These are phyloP conservation scores for Colius striatus DNA, from an alignment of 2,113 vertebrate genomes.

Conservation along the genomic window DNA sequence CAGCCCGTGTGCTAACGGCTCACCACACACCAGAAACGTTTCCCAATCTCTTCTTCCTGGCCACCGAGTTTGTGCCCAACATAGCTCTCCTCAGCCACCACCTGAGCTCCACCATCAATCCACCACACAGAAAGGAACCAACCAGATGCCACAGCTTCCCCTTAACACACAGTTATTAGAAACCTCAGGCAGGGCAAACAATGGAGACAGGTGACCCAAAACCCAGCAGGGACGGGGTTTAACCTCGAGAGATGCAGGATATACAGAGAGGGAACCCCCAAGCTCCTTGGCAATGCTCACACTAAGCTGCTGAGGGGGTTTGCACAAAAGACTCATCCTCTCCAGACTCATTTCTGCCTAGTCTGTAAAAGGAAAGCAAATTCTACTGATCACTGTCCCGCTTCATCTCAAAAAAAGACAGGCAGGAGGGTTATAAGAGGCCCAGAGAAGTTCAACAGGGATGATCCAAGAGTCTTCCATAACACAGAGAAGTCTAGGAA, in stretches of 20 bases:
- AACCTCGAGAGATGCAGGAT: neutral
- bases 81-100: too few relatives aligned
- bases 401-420: too few relatives aligned
- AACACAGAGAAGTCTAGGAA: too few relatives aligned
- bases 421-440: too few relatives aligned
- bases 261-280: neutral
- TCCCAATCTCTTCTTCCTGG: neutral
- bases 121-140: neutral
- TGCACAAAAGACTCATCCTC: neutral
- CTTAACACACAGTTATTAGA: too few relatives aligned
- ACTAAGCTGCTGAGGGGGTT: neutral
- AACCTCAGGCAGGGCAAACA: neutral
- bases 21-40: neutral
- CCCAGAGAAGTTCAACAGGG: too few relatives aligned
- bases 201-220: neutral
- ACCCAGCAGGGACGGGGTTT: neutral
- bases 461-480: too few relatives aligned
- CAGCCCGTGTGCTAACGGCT: too few relatives aligned
- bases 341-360: neutral
- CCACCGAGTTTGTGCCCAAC: neutral
- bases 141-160: too few relatives aligned
- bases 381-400: too few relatives aligned
- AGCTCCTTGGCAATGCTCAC: neutral
- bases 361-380: too few relatives aligned
- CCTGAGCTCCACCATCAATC: neutral